These are phyloP conservation scores for Nyctibius grandis DNA, from an alignment of 2,797 vertebrate genomes.

Conservation along the genomic window DNA sequence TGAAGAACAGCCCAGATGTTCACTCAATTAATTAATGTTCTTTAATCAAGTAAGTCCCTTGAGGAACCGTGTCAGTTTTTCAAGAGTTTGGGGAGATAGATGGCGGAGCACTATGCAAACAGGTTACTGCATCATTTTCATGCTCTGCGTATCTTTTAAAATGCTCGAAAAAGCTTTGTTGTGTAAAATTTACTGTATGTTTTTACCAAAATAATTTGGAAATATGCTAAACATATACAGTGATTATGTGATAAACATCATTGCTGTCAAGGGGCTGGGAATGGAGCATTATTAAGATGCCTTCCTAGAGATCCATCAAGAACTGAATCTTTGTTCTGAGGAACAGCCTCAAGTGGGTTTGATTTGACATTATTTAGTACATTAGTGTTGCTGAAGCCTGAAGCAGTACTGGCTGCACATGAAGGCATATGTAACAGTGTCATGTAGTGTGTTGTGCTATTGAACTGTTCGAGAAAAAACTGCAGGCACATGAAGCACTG, in stretches of 20 bases:
- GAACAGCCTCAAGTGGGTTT: background rate
- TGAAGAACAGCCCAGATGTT: conserved; percentile 51
- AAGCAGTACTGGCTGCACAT: background rate
- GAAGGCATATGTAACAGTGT: background rate
- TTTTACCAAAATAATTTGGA: conserved; percentile 4
- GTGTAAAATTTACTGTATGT: background rate
- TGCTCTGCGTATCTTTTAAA: background rate
- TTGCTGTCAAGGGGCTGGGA: background rate
- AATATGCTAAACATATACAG: background rate
- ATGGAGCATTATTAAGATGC: background rate
- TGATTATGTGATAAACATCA: background rate
- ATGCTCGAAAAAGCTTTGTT: background rate
- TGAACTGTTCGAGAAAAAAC: background rate
- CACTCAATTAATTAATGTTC: conserved; percentile 52
- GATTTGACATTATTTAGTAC: background rate
- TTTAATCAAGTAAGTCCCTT: conserved; percentile 36
- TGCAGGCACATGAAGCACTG: fast-evolving
- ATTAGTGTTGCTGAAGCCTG: background rate
- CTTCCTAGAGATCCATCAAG: background rate
- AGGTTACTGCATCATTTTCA: background rate
- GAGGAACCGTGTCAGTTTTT: conserved; percentile 18
- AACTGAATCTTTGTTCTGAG: background rate
- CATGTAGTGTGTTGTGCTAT: background rate
- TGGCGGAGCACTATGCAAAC: background rate
- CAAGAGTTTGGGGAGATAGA: background rate